Evolutionary conservation across 2,888 invertebrate genomes (phyloP), one percentile per base, ranked within the genome.

Genomic region (Euproctis similis): DNA sequence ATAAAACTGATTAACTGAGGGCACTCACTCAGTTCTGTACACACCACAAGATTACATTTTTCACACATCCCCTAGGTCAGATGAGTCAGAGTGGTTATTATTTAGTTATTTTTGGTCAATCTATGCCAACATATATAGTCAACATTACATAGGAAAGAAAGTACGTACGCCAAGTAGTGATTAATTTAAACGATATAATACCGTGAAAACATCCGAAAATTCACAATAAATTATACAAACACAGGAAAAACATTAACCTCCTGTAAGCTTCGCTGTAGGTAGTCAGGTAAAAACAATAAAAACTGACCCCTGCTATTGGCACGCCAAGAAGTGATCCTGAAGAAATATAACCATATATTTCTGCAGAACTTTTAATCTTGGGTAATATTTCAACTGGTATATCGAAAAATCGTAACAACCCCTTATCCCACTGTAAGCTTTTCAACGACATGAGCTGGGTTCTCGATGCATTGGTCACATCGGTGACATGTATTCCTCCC

Each of bases 391-490:
- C 81, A 61, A 86, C 75, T 4, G 96, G 95, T 69, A 99, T 90
- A 44, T 91, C 89, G 72, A 98, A 98, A 67, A 96, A 96, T 29
- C 91, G 87, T 63, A 96, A 90, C 14, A 99, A 78, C 38, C 91
- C 86, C n/a, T 88, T 86, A 71, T 98, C 97, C 97, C 97, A 98
- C 52, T 93, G 86, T 14, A 95, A 78, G n/a, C 90, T 91, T 44
- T 90, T 88, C 28, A 98, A 86, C 63, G 97, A 96, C 96, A 99
- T 96, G 1, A 99, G 86, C 87, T 97, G 93, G 4, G 98, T 98
- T 42, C 98, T 88, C 14, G 96, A 96, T 7, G 98, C 98, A 75
- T 99, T 99, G 16, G 97, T 96, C 0, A 98, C 96, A 74, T 99
- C 98, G 0, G 98, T 99, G 1, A 93, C 80, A 66, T 98, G 96